Conservation (phyloP, 2,113 vertebrate genomes). For the Marmota monax region DNA sequence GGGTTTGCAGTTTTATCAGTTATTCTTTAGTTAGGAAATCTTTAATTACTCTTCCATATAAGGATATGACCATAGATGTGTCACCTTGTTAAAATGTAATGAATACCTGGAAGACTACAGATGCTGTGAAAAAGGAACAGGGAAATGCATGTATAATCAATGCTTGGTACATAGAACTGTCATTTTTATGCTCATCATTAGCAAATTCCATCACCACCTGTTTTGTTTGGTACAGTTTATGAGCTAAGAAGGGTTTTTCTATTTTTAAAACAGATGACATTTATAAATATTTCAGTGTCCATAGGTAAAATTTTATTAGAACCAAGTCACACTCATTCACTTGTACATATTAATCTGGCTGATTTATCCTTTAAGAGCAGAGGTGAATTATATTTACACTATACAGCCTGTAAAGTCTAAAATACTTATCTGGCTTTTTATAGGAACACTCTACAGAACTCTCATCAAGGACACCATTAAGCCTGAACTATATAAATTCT, state of each 20-base stretch:
- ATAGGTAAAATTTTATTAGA: background rate
- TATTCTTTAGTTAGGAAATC: background rate
- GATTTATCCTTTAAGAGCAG: background rate
- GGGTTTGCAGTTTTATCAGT: background rate
- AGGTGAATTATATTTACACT: background rate
- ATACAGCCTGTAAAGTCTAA: background rate
- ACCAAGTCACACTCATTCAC: background rate
- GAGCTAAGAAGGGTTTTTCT: background rate
- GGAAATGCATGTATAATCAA: background rate
- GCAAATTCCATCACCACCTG: background rate
- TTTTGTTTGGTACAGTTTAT: background rate
- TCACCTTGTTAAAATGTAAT: background rate
- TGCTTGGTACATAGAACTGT: background rate
- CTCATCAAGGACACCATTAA: background rate
- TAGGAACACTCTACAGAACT: background rate
- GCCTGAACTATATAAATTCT: background rate
- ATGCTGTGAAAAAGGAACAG: background rate
- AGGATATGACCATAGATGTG: background rate
- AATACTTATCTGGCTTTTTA: background rate
- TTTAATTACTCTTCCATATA: background rate
- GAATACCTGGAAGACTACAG: background rate
- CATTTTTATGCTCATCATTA: background rate
- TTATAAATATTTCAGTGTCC: slow-evolving; percentile 28
- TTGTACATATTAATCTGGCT: background rate
- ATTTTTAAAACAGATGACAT: background rate